Base-by-base conservation (phyloP, 2,113 vertebrate species). In the Nanger granti region DNA sequence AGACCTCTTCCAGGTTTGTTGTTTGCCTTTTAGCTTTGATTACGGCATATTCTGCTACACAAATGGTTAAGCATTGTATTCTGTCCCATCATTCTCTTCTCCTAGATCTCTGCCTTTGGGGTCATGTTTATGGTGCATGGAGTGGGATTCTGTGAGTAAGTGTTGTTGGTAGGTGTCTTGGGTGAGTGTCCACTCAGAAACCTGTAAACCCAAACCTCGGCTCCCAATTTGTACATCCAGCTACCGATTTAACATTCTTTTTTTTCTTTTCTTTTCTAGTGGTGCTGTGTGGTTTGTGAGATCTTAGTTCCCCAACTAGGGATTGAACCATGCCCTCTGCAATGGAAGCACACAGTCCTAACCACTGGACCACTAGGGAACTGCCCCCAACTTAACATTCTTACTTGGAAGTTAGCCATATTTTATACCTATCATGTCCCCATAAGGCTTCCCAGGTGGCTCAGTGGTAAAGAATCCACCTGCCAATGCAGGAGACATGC, bases 21-120 rank as follows among this genome's bases (percentile, higher is more conserved):
- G 47, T 94, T 94, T 55, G 34, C 41, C 55, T 96, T 93, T 92
- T 94, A 47, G 86, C 22, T 85, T 94, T 83, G 60, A 49, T 96
- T 94, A 57, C 31, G 5, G 9, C 37, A 11, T 55, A 34, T 93
- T 88, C 14, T 96, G 22, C 76, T 47, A 84, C 34, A 60, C 18
- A 73, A 80, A 84, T 31, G 76, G 87, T 96, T 94, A 44, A 88
- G 55, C 41, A 47, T 17, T 60, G 54, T 59, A 14, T 37, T 60
- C 69, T n/a, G 13, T 10, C 15, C 37, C 90, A 7, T 64, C 37
- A 47, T 60, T 96, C 84, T 94, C 69, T n/a, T 44, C 28, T 90
- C 76, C 89, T 76, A 44, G 57, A 44, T 55, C 76, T 91, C 62
- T 91, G 37, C 85, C 83, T 93, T 60, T 49, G 83, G 69, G 41